Base-by-base conservation (phyloP, 2,888 invertebrate genomes). In the Drosophila vallismaia region DNA sequence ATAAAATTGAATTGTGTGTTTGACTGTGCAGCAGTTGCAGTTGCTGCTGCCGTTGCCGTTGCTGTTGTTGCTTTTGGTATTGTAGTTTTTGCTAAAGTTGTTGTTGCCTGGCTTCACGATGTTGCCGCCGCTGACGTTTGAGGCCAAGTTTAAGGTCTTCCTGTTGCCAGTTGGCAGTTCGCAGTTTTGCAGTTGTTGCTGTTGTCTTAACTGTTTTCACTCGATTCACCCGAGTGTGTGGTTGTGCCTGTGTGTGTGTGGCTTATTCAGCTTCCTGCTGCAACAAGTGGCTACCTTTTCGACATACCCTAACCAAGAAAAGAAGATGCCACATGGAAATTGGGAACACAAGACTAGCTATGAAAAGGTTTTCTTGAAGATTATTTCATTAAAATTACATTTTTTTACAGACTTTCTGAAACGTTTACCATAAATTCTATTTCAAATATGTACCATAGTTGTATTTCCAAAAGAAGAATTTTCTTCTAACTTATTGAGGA, bases 61-160 rank as follows among this genome's bases (percentile, higher is more conserved):
- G 56, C 49, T 71, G 45, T 58, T 78, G 76, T 6, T 40, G 57
- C 38, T 66, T 56, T 9, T 54, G 57, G 44, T 29, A 50, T 49
- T 63, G 48, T 68, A 59, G 46, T 44, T 63, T 48, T 19, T 64
- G 64, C 45, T 33, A 33, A 33, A 57, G 57, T 36, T 54, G 68
- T 63, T 78, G 58, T n/a, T 63, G 71, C 60, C 51, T 58, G 69
- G 63, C 55, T 83, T 79, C 86, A 86, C 80, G 80, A 82, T 76
- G 84, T 75, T 80, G 71, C 80, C 60, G 76, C 75, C 63, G 78
- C 74, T 70, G 86, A 71, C 78, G 79, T 86, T 70, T 81, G 87
- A 84, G 81, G 83, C 83, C 83, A 84, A 84, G 83, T 84, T 86
- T 83, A 86, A 84, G 87, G 87, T 84, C 83, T 83, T 83, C 84